A percentile compares a stretch with the other conserved stretches of the same genome.
Evolutionary conservation across 2,113 vertebrate genomes (phyloP).

Genomic region (Psilopsiagon aymara): DNA sequence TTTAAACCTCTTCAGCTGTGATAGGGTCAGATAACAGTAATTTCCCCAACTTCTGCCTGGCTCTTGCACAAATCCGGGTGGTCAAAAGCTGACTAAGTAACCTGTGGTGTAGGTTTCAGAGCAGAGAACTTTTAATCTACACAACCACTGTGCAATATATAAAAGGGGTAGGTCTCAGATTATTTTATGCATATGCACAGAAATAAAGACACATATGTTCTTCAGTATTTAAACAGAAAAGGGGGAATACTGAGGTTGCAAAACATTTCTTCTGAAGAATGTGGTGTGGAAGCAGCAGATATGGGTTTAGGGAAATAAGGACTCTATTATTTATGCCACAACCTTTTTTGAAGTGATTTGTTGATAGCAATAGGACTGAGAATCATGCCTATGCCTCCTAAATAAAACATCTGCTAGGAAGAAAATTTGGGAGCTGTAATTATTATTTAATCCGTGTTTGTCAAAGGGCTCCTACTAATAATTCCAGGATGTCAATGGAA

Average conservation of each 20-base stretch:
- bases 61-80: not conserved
- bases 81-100: not conserved
- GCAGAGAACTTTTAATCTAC: not conserved
- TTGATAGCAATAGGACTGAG: not conserved
- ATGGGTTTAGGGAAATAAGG: not conserved
- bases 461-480: not conserved
- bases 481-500: not conserved
- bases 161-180: not conserved
- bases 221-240: not conserved
- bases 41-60: not conserved
- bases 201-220: not conserved
- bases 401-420: not conserved
- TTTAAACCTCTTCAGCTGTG: not conserved
- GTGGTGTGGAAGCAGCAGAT: not conserved
- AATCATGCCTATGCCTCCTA: not conserved
- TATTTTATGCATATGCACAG: not conserved
- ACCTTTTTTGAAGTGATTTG: not conserved
- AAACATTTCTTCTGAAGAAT: not conserved
- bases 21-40: not conserved
- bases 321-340: not conserved
- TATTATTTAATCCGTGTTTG: not conserved
- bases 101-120: not conserved
- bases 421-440: not conserved
- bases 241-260: not conserved
- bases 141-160: not conserved